Conservation (phyloP, 2,113 vertebrate genomes). For the Tringa solitaria region DNA sequence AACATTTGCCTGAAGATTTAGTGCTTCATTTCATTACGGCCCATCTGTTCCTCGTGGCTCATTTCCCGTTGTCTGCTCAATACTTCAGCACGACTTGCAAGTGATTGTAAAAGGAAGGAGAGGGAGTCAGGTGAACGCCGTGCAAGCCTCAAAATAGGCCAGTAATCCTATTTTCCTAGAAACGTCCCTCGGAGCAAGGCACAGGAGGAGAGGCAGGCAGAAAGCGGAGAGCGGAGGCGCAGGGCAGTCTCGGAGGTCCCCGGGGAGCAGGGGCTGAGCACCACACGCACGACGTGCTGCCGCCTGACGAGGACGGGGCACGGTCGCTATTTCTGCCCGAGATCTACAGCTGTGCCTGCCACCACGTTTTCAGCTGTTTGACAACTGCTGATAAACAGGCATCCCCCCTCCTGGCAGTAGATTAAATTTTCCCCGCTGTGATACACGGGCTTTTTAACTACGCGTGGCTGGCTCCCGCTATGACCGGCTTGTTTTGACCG, state of each 20-base stretch:
- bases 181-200: neutral
- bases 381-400: neutral
- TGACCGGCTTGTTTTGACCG: neutral
- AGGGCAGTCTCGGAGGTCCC: neutral
- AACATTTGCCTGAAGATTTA: neutral
- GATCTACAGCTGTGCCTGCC: neutral
- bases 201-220: fast-evolving
- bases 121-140: neutral
- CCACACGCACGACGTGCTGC: fast-evolving
- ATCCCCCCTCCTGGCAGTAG: neutral
- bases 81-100: neutral
- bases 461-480: neutral
- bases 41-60: neutral
- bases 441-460: neutral
- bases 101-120: neutral
- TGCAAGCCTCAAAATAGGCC: neutral
- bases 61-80: neutral
- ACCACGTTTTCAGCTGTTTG: neutral
- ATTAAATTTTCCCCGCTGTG: neutral
- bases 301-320: neutral
- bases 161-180: neutral
- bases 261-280: neutral
- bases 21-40: neutral
- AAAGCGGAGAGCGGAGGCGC: neutral
- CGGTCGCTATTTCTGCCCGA: neutral